phyloP scores from a whole-genome alignment of 1,140 invertebrate genomes.

The Drosophila parabipectinata region DNA sequence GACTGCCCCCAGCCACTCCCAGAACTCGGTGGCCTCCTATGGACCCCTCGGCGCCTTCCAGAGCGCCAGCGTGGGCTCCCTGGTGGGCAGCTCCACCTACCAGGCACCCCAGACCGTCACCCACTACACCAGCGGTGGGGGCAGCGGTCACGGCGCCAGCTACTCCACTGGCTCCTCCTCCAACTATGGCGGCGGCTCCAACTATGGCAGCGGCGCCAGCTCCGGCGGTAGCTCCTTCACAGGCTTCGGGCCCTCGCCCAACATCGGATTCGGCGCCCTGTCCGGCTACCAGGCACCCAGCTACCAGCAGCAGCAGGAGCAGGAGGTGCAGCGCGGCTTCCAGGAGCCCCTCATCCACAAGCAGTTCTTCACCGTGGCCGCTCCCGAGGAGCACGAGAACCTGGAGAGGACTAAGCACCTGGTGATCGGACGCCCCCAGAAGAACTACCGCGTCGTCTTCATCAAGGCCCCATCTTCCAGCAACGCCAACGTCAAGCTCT shows the following conservation, averaged over 20 bases:
- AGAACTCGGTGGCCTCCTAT: slow-evolving; percentile 53
- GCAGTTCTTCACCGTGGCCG: slow-evolving; percentile 77
- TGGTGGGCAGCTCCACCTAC: slow-evolving; percentile 37
- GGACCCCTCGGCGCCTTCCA: slow-evolving; percentile 68
- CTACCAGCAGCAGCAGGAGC: slow-evolving; percentile 70
- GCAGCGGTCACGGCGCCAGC: slow-evolving; percentile 5
- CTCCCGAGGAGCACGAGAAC: slow-evolving; percentile 76
- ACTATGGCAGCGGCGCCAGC: slow-evolving; percentile 4
- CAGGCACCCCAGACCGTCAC: slow-evolving; percentile 9
- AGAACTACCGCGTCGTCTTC: slow-evolving; percentile 94
- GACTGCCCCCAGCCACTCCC: slow-evolving; percentile 46
- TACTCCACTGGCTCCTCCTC: slow-evolving; percentile 11
- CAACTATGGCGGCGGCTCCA: slow-evolving; percentile 17
- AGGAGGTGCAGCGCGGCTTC: slow-evolving; percentile 58
- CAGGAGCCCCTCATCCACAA: slow-evolving; percentile 76
- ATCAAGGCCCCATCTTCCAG: slow-evolving; percentile 92
- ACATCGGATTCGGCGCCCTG: slow-evolving; percentile 60
- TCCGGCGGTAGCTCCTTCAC: slow-evolving; percentile 35
- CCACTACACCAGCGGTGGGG: slow-evolving; percentile 25
- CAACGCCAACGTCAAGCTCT: slow-evolving; percentile 85
- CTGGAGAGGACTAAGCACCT: slow-evolving; percentile 72
- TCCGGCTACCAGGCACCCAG: slow-evolving; percentile 64
- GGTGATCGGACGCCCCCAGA: slow-evolving; percentile 87
- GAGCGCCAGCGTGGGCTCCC: slow-evolving; percentile 63
- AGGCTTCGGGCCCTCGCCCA: slow-evolving; percentile 61